Evolutionary conservation across 2,888 invertebrate species (phyloP).

Genomic region (Xestia c-nigrum): DNA sequence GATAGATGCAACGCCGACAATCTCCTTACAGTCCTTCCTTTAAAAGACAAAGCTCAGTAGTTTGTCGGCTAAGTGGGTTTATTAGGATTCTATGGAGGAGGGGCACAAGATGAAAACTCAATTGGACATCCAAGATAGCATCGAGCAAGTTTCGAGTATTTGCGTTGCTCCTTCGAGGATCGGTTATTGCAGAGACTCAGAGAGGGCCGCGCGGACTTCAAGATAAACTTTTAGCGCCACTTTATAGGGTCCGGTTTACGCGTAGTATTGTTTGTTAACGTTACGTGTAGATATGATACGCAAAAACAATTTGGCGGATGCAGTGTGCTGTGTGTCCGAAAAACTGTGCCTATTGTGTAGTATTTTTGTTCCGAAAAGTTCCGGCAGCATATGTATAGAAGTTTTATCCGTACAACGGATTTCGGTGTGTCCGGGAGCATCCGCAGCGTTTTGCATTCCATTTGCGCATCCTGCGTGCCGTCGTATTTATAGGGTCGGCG

Average conservation of each 20-base stretch:
- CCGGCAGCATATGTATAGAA: conserved; percentile 40
- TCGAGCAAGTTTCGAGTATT: conserved; percentile 74
- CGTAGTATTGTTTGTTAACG: conserved; percentile 29
- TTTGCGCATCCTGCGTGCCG: conserved; percentile 75
- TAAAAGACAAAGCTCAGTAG: conserved; percentile 82
- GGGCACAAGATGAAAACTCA: conserved; percentile 78
- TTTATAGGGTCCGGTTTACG: conserved; percentile 12
- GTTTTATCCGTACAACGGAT: conserved; percentile 52
- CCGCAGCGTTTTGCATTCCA: conserved; percentile 78
- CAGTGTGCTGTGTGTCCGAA: conserved; percentile 32
- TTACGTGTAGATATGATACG: conserved; percentile 8
- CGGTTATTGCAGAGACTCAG: conserved; percentile 66
- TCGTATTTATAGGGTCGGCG: conserved; percentile 69
- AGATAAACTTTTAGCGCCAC: conserved; percentile 50
- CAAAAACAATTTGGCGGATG: conserved; percentile 34
- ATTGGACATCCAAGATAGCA: conserved; percentile 81
- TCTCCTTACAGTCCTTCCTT: conserved; percentile 76
- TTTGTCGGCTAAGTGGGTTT: conserved; percentile 83
- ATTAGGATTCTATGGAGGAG: conserved; percentile 79
- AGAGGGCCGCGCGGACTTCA: conserved; percentile 40
- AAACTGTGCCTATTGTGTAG: conserved; percentile 45
- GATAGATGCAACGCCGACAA: conserved; percentile 83
- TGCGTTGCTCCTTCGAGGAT: conserved; percentile 66
- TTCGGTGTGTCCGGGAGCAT: conserved; percentile 66
- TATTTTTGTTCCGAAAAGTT: conserved; percentile 51